Conservation (phyloP, 2,797 vertebrate species). For the Malurus leucopterus region DNA sequence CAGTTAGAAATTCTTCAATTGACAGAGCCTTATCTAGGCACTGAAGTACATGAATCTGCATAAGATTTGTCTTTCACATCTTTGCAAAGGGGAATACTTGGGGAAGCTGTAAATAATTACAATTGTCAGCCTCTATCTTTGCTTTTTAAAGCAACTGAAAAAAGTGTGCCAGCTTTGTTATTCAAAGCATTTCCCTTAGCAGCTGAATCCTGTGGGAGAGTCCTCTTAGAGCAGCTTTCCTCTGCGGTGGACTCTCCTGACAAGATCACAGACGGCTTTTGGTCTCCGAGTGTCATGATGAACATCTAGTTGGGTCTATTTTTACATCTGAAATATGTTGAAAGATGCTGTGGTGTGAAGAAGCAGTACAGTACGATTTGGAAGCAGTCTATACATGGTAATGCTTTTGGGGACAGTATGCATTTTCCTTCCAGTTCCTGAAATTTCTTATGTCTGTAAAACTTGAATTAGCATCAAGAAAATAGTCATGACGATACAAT, state of each 20-base stretch:
- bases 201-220: slow-evolving; percentile 26
- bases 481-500: neutral
- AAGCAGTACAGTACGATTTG: neutral
- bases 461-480: neutral
- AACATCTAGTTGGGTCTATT: slow-evolving; percentile 38
- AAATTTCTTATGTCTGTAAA: neutral
- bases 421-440: neutral
- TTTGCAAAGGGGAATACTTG: neutral
- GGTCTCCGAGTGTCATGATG: neutral
- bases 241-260: neutral
- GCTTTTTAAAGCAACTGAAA: neutral
- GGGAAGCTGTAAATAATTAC: neutral
- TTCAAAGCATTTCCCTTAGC: slow-evolving; percentile 18
- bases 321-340: slow-evolving; percentile 31
- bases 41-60: neutral
- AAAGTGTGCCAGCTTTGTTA: slow-evolving; percentile 6
- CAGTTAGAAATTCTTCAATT: neutral
- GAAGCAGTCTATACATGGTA: neutral
- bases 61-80: neutral
- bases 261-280: slow-evolving; percentile 25
- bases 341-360: slow-evolving; percentile 19
- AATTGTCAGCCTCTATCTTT: neutral
- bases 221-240: neutral
- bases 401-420: neutral
- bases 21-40: neutral